Base-by-base conservation (phyloP, 92 coral and sea anemone species). In the Anthopleura xanthogrammica region DNA sequence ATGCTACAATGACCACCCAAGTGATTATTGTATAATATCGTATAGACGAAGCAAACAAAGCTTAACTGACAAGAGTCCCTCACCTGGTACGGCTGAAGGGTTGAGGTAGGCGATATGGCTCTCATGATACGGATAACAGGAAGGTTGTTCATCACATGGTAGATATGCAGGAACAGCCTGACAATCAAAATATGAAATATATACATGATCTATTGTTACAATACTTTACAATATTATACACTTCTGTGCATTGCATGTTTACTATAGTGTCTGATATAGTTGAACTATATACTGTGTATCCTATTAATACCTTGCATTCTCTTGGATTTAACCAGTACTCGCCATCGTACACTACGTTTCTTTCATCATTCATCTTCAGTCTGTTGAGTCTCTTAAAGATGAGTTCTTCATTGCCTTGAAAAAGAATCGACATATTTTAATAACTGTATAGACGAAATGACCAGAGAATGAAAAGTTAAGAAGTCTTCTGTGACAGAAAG, bases 301-400 rank as follows among this genome's bases (percentile, higher is more conserved):
- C 36, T 29, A 29, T 65, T 5, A 4, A 22, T 71, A 81, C 84
- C 84, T 81, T 81, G 36, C 84, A 81, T 68, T 81, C 84, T 29
- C 84, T 46, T 68, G 84, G 74, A 70, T 81, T 81, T 10, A 81
- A 52, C 84, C 84, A 81, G 41, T 81, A 81, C 41, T 81, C 84
- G 46, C 84, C 84, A 81, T 81, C 84, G 52, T 81, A 81, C 8
- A 81, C 77, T 7, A 81, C 84, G 52, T 81, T 81, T 17, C 74
- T 52, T 42, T 75, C 78, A 50, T 75, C 57, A 50, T 70, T 68
- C 84, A 81, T 81, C 74, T 81, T 81, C 58, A 81, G 10, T 81
- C 74, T 81, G 52, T 81, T 81, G 29, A 81, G 55, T 50, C 77
- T 24, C 74, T 81, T 81, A 43, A 81, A 75, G 39, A 81, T 71